phyloP scores from a whole-genome alignment of 1,140 invertebrate species.

The Cotesia chilonis region DNA sequence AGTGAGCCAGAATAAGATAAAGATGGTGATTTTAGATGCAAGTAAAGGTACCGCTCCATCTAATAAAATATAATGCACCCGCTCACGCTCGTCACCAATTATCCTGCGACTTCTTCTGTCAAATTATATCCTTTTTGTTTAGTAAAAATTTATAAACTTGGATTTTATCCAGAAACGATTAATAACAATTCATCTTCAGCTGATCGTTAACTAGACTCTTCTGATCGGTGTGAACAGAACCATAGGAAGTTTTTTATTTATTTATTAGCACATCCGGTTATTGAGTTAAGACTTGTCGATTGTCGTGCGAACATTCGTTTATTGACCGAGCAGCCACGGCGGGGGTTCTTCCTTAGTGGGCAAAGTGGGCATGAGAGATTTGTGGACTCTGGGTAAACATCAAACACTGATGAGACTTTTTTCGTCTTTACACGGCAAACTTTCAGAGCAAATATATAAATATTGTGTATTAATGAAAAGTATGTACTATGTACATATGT shows the following conservation, averaged over 20 bases:
- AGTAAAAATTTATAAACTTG: neutral
- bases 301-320: constrained; percentile 37
- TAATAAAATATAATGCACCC: constrained; percentile 21
- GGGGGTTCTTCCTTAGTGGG: constrained; percentile 30
- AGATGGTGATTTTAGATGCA: constrained; percentile 4
- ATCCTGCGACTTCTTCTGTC: constrained; percentile 20
- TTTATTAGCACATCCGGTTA: constrained; percentile 30
- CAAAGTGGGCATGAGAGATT: constrained; percentile 52
- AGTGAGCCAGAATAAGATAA: constrained; percentile 29
- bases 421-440: constrained; percentile 13
- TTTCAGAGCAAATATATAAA: neutral
- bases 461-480: neutral
- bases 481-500: constrained; percentile 5
- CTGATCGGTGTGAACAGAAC: neutral
- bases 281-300: constrained; percentile 26
- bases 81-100: constrained; percentile 26
- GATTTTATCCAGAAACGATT: neutral
- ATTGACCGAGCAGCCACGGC: constrained; percentile 25
- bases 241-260: constrained; percentile 22
- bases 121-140: constrained; percentile 27
- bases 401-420: constrained; percentile 43
- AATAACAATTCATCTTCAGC: neutral
- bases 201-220: neutral
- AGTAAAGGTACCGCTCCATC: neutral
- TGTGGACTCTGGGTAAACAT: constrained; percentile 57